Evolutionary conservation across 1,140 invertebrate species (phyloP).

Genomic region (Helicoverpa armigera): DNA sequence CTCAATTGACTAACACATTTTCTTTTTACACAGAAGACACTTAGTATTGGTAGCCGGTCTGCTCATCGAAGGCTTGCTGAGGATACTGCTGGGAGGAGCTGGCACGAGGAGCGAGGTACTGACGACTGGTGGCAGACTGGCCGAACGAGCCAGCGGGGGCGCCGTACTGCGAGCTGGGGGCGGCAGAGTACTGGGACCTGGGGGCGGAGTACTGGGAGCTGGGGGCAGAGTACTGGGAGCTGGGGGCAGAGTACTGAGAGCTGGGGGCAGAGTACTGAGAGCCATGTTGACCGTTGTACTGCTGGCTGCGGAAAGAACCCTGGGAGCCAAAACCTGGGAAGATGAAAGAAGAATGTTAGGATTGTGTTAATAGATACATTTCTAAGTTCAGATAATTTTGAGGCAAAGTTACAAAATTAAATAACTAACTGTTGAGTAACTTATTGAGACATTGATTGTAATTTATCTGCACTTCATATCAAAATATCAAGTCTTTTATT

Average conservation of each 20-base stretch:
- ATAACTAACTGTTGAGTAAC: no score
- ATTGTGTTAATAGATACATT: not conserved
- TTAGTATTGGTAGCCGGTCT: slow-evolving; percentile 80
- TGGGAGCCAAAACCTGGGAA: slow-evolving; percentile 46
- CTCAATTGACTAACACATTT: slow-evolving; percentile 22
- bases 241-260: not conserved
- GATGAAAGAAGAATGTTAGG: slow-evolving; percentile 1
- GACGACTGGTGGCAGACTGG: slow-evolving; percentile 64
- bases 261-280: not conserved
- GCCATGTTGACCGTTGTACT: not conserved
- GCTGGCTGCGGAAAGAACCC: slow-evolving; percentile 18
- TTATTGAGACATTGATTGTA: no score
- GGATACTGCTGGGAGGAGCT: slow-evolving; percentile 69
- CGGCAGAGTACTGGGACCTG: not conserved
- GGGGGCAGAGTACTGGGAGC: not conserved
- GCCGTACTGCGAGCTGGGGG: slow-evolving; percentile 15
- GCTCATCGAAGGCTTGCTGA: slow-evolving; percentile 78
- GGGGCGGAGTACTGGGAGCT: not conserved
- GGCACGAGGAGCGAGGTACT: slow-evolving; percentile 73
- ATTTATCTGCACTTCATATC: no score
- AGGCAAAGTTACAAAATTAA: no score
- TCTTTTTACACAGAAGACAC: slow-evolving; percentile 27
- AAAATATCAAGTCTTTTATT: not conserved
- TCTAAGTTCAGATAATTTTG: no score
- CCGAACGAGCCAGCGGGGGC: slow-evolving; percentile 38